Evolutionary conservation across 2,113 vertebrate species (phyloP), one percentile per base, ranked within the genome.

Genomic region (Trematocara zebra): DNA sequence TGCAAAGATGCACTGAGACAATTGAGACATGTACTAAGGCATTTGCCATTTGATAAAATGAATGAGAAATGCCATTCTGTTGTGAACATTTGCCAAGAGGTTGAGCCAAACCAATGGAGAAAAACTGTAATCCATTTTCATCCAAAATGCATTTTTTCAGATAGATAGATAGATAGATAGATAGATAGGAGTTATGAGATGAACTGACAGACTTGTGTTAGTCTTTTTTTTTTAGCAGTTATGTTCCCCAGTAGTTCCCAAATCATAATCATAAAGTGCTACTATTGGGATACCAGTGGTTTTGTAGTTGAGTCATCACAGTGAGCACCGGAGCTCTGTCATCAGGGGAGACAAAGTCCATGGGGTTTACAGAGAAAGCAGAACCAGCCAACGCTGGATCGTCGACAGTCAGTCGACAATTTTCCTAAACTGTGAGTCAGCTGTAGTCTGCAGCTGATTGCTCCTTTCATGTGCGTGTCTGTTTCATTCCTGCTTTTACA

Each of bases 391-490:
- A 26, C 54, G 5, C 56, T 17, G 20, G 52, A 23, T 23, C 3
- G 1, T 23, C 2, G 2, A 54, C 52, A 54, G 20, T 11, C n/a
- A 54, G 10, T 54, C 12, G 52, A 10, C 23, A 5, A 53, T 20
- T 54, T 54, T 11, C 52, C 10, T 54, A 54, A 54, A 54, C 80
- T 84, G 47, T 51, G 47, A 51, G 4, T 91, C 87, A 57, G 85
- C 89, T 88, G 85, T 40, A 57, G 78, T 42, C 79, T 42, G 54
- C 87, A 87, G 87, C 90, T 91, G 84, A 86, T 57, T 17, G 57
- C 78, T 37, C 8, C 51, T 11, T 33, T 79, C 54, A 78, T 31
- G 4, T 23, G 15, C 4, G 15, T 28, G 18, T n/a, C 17, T 33
- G 28, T 53, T 78, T 86, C 49, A 49, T 11, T 51, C 5, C 14